Conservation (phyloP, 2,113 vertebrate genomes). For the Electrona antarctica region DNA sequence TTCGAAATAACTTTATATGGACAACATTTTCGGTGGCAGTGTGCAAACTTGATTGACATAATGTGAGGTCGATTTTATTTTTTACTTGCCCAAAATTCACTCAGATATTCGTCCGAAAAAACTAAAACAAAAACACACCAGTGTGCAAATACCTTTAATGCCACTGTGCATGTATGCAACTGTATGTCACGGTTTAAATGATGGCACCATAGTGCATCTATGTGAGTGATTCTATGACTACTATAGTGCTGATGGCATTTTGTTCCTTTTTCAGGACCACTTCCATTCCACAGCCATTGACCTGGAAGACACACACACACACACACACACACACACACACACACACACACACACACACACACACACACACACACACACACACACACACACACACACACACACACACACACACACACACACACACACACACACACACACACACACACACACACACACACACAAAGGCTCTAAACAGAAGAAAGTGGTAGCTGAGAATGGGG, state of each 20-base stretch:
- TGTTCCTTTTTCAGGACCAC: conserved; percentile 51
- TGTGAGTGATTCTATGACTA: conserved; percentile 9
- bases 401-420: conserved; percentile 15
- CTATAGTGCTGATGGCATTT: conserved; percentile 51
- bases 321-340: conserved; percentile 32
- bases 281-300: conserved; percentile 60
- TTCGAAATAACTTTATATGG: no score
- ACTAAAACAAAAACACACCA: neutral
- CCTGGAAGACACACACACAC: conserved; percentile 57
- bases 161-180: neutral
- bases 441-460: conserved; percentile 9
- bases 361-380: conserved; percentile 10
- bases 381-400: neutral
- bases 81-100: no score
- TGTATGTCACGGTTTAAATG: neutral
- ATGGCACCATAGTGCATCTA: neutral
- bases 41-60: no score
- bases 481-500: conserved; percentile 19
- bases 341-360: conserved; percentile 24
- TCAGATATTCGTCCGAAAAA: no score
- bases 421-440: neutral
- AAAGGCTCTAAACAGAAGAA: conserved; percentile 37
- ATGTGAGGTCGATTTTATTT: no score
- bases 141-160: neutral
- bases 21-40: no score